These are phyloP conservation scores for Muscicapa adusta DNA, from an alignment of 2,113 vertebrate genomes.

Conservation along the genomic window DNA sequence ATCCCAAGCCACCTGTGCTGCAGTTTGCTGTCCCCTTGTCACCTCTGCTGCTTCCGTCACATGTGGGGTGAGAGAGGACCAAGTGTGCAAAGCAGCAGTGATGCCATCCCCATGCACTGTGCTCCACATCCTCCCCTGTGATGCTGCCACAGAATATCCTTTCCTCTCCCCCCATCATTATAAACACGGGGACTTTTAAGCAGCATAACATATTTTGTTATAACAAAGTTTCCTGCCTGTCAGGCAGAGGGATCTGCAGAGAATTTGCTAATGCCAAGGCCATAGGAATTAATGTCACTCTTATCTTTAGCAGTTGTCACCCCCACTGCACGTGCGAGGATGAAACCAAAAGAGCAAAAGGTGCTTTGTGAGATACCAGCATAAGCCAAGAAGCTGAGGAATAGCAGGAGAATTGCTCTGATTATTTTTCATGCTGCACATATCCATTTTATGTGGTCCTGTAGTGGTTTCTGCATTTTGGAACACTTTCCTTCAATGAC, in stretches of 20 bases:
- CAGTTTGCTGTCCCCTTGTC: background rate
- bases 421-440: background rate
- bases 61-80: fast-evolving
- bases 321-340: background rate
- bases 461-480: background rate
- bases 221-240: background rate
- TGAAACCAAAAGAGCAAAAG: background rate
- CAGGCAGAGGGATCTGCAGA: background rate
- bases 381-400: background rate
- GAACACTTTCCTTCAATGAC: background rate
- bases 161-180: fast-evolving
- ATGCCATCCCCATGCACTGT: fast-evolving
- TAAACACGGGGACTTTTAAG: background rate
- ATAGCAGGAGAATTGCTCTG: background rate
- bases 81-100: background rate
- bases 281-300: background rate
- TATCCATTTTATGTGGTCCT: background rate
- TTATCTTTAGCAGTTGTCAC: background rate
- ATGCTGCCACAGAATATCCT: background rate
- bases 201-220: background rate
- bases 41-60: fast-evolving
- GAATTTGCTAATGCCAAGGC: background rate
- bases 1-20: fast-evolving
- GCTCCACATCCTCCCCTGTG: background rate
- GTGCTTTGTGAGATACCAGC: background rate